Evolutionary conservation across 2,113 vertebrate species (phyloP), one percentile per base, ranked within the genome.

Genomic region (Poeciliopsis turrubarensis): DNA sequence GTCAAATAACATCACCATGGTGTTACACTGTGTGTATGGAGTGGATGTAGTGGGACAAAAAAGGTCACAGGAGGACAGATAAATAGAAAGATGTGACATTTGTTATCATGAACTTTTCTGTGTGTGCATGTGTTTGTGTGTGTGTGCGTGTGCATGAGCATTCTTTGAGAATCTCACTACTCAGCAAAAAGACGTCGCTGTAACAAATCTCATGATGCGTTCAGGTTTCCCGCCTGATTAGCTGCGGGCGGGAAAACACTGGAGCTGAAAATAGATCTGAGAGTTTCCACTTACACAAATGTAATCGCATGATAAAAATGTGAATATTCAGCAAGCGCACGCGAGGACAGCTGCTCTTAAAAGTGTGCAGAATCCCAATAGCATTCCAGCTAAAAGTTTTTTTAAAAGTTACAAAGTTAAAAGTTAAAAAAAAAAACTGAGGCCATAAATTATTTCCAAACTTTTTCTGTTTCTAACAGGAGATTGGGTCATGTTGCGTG

Each of bases 121-220:
- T 19, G 1, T 7, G 41, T 5, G 41, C 17, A 4, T 44, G 4
- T 5, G 9, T 34, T 15, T 17, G 44, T 47, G 13, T 47, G 13
- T 44, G 13, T 5, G 3, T 44, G 41, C 1, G 44, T 47, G 69
- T 61, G 44, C 5, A 4, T 9, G 68, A 10, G 26, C 86, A 93
- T 93, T 91, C 90, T 84, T 92, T 73, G 3, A 64, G 64, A 67
- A 77, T 83, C 51, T 91, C 87, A 89, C 92, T 89, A 92, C 71
- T 72, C 76, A 87, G 77, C 51, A 70, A 78, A 47, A 82, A 77
- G 62, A 87, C 74, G 73, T 75, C 66, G 57, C 39, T 78, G 70
- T 79, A 82, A 89, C 79, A 87, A 87, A 82, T 85, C 51, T 5
- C 39, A 9, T 57, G 51, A 57, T n/a, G 22, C 22, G 1, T 57